Conservation (phyloP, 2,888 invertebrate species). For the Plusia festucae region DNA sequence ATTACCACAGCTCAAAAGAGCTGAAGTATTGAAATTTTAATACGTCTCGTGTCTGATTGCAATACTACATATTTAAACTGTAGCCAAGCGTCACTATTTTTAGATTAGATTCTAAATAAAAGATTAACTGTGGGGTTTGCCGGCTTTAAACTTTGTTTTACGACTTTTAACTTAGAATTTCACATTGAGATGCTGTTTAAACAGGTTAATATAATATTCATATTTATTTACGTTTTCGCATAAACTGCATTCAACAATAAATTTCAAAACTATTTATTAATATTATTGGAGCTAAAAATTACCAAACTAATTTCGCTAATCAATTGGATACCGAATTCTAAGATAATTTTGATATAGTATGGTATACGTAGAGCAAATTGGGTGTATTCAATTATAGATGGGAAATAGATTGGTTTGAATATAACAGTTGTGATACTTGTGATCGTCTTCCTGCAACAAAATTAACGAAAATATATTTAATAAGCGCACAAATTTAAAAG, state of each 20-base stretch:
- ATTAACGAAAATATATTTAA: too few species aligned
- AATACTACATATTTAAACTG: conserved; percentile 45
- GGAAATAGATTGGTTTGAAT: conserved; percentile 16
- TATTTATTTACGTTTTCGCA: too few species aligned
- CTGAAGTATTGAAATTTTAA: conserved; percentile 49
- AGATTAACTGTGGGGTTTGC: conserved; percentile 13
- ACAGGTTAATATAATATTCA: not conserved
- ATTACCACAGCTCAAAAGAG: conserved; percentile 37
- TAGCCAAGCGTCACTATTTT: conserved; percentile 46
- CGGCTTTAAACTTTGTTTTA: not conserved
- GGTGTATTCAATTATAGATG: conserved; percentile 31
- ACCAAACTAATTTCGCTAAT: conserved; percentile 47
- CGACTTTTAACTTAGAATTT: not conserved
- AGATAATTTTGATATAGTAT: conserved; percentile 26
- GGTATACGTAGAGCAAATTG: conserved; percentile 29
- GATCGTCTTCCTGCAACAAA: not conserved
- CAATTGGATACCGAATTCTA: conserved; percentile 48
- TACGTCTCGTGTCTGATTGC: conserved; percentile 47
- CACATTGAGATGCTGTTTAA: not conserved
- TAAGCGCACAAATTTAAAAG: too few species aligned
- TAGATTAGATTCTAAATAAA: conserved; percentile 48
- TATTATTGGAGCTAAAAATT: too few species aligned
- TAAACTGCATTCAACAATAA: too few species aligned
- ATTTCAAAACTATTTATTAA: too few species aligned
- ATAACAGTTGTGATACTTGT: not conserved